Conservation (phyloP, 2,113 vertebrate genomes). For the Poeciliopsis occidentalis region DNA sequence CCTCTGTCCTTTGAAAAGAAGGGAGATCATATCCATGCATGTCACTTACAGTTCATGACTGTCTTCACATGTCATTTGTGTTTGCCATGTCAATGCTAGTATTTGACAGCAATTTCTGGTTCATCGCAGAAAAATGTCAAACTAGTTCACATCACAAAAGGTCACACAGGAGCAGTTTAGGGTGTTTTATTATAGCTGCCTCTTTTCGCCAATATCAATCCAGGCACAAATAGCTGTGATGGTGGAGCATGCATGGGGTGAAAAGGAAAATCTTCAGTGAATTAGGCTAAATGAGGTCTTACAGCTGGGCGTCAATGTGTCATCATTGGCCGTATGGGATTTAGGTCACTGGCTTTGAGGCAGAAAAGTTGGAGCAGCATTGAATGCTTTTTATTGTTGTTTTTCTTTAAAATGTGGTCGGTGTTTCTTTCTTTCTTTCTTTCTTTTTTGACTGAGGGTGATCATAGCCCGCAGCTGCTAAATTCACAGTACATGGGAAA, state of each 20-base stretch:
- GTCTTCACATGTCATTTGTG: conserved; percentile 59
- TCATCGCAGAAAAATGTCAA: conserved; percentile 72
- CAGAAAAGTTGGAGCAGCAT: conserved; percentile 36
- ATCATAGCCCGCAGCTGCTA: conserved; percentile 46
- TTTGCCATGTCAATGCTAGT: conserved; percentile 59
- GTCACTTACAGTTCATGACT: conserved; percentile 69
- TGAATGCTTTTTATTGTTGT: conserved; percentile 16
- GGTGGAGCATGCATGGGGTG: conserved; percentile 6
- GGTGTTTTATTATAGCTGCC: conserved; percentile 45
- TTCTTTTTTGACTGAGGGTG: conserved; percentile 38
- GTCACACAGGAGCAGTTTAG: conserved; percentile 65
- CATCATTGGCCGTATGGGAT: conserved; percentile 34
- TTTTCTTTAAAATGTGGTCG: conserved; percentile 10
- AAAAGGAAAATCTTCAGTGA: conserved; percentile 27
- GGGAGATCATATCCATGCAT: conserved; percentile 49
- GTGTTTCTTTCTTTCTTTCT: conserved; percentile 4
- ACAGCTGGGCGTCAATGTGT: conserved; percentile 43
- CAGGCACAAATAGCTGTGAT: conserved; percentile 19
- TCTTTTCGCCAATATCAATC: conserved; percentile 39
- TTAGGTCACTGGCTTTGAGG: conserved; percentile 53
- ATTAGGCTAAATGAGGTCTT: conserved; percentile 52
- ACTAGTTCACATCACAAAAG: conserved; percentile 68
- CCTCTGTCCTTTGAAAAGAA: conserved; percentile 63
- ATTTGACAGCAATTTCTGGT: conserved; percentile 64
- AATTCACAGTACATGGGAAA: conserved; percentile 47